phyloP scores from a whole-genome alignment of 2,113 vertebrate species.

The Pseudorasbora parva region DNA sequence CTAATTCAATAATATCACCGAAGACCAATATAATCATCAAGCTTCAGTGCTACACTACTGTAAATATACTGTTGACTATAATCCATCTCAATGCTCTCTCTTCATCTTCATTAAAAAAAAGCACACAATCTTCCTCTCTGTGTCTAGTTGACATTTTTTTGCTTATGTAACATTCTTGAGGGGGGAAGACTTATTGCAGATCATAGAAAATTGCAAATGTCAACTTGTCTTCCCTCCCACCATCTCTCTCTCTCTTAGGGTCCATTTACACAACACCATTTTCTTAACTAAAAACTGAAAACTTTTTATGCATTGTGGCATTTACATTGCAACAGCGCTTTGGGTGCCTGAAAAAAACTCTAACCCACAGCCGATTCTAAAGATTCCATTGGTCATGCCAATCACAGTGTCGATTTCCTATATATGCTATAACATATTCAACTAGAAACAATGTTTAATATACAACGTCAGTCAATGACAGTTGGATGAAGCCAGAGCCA shows the following conservation, averaged over 20 bases:
- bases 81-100: neutral
- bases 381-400: no score
- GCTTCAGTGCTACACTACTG: neutral
- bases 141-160: conserved; percentile 7
- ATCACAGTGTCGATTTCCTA: no score
- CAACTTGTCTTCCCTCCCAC: neutral
- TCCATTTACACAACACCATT: no score
- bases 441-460: no score
- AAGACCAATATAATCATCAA: neutral
- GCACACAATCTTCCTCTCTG: neutral
- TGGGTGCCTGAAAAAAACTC: no score
- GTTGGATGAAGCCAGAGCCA: no score
- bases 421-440: no score
- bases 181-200: neutral
- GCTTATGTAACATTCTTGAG: conserved; percentile 14
- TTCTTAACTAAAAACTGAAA: no score
- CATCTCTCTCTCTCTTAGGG: neutral
- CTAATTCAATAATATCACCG: neutral
- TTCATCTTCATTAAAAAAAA: neutral
- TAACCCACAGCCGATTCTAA: no score
- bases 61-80: neutral
- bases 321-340: no score
- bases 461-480: no score
- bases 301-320: no score
- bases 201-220: neutral